Conservation (phyloP, 2,113 vertebrate genomes). For the Chionodraco myersi region DNA sequence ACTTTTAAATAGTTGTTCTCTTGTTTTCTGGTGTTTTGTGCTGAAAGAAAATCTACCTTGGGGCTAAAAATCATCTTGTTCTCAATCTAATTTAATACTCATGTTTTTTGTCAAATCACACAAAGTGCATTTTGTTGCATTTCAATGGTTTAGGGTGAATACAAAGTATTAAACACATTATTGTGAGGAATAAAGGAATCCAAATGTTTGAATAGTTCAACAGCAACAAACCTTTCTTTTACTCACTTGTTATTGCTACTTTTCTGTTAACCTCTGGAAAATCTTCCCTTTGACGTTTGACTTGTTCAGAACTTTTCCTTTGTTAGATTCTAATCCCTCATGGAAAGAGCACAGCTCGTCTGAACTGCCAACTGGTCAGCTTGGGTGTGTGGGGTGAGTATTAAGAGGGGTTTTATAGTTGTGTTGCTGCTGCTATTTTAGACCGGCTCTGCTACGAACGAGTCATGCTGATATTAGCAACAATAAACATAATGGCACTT, state of each 20-base stretch:
- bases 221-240: not conserved
- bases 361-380: conserved; percentile 10
- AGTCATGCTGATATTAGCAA: conserved; percentile 30
- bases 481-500: conserved; percentile 19
- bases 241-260: not conserved
- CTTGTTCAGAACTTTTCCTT: conserved; percentile 9
- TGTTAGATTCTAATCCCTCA: not conserved
- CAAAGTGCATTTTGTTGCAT: not conserved
- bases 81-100: not conserved
- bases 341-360: conserved; percentile 1
- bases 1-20: not conserved
- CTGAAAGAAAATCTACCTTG: not conserved
- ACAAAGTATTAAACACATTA: not conserved
- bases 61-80: not conserved
- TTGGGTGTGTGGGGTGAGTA: not conserved
- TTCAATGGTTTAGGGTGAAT: no score
- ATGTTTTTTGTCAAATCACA: not conserved
- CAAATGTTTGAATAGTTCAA: not conserved
- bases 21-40: not conserved
- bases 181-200: no score
- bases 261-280: not conserved
- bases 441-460: not conserved
- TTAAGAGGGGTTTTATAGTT: conserved; percentile 21
- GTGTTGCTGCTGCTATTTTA: conserved; percentile 40
- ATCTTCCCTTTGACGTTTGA: not conserved